Evolutionary conservation across 2,113 vertebrate species (phyloP).

Genomic region (human): DNA sequence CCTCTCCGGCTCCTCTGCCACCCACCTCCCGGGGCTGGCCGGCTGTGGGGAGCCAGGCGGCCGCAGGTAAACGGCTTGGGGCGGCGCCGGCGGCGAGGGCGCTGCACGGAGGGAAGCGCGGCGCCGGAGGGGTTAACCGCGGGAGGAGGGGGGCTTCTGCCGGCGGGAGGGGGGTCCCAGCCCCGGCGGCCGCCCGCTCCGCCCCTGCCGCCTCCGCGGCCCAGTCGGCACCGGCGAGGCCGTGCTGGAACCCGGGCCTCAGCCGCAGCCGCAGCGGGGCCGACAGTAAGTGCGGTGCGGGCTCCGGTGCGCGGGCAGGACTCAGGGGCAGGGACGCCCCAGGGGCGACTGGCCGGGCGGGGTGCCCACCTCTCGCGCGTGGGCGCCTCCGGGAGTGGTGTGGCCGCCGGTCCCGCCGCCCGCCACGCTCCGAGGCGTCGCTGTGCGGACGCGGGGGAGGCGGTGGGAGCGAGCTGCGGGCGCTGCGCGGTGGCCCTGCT

Average conservation of each 20-base stretch:
- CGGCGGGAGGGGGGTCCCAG: slow-evolving; percentile 55
- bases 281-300: slow-evolving; percentile 73
- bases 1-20: neutral
- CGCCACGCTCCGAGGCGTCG: slow-evolving; percentile 51
- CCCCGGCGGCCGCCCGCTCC: slow-evolving; percentile 42
- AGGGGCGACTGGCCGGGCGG: neutral
- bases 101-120: neutral
- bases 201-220: slow-evolving; percentile 59
- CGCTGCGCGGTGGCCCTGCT: slow-evolving; percentile 10
- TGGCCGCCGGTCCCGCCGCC: neutral
- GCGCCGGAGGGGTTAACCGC: slow-evolving; percentile 55
- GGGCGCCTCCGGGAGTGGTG: slow-evolving; percentile 69
- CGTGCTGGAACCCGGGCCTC: slow-evolving; percentile 42
- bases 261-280: slow-evolving; percentile 44
- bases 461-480: slow-evolving; percentile 28
- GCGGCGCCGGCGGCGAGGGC: neutral
- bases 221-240: slow-evolving; percentile 55
- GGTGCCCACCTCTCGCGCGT: neutral
- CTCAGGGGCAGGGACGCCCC: neutral
- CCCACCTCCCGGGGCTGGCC: neutral
- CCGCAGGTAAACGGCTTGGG: slow-evolving; percentile 43
- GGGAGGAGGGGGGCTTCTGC: slow-evolving; percentile 58
- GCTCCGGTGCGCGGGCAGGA: neutral
- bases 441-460: slow-evolving; percentile 74
- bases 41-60: neutral